These are phyloP conservation scores for Antheraea mylitta DNA, from an alignment of 1,140 invertebrate species.

Conservation along the genomic window DNA sequence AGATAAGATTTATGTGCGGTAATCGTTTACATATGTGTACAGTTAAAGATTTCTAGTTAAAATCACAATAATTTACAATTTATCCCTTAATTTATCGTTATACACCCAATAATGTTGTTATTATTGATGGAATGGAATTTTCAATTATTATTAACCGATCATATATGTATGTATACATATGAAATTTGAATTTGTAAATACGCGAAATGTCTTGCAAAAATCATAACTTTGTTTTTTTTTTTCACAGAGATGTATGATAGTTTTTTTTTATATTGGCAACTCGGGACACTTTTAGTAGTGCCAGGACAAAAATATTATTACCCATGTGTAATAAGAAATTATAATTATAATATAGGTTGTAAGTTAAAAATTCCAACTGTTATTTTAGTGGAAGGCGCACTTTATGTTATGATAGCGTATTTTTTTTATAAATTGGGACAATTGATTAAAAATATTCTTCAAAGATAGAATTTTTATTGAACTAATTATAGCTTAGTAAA, in stretches of 20 bases:
- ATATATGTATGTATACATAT: background rate
- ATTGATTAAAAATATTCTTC: conserved; percentile 52
- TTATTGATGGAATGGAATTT: background rate
- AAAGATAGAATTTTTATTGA: conserved; percentile 66
- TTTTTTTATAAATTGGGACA: conserved; percentile 42
- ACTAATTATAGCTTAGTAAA: conserved; percentile 55
- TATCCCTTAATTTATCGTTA: conserved; percentile 30
- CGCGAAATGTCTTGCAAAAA: conserved; percentile 38
- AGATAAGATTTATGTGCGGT: conserved; percentile 50
- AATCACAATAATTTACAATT: conserved; percentile 11
- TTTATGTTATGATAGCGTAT: conserved; percentile 45
- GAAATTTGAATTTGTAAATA: conserved; percentile 36
- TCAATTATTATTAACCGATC: background rate
- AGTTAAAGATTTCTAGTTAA: conserved; percentile 31
- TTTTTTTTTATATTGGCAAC: conserved; percentile 33
- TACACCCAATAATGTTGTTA: conserved; percentile 13
- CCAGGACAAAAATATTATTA: conserved; percentile 37
- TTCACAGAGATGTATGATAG: too few relatives aligned
- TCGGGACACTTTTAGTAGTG: conserved; percentile 33
- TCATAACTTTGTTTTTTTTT: conserved; percentile 12
- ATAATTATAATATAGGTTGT: conserved; percentile 24
- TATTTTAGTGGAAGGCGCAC: conserved; percentile 29
- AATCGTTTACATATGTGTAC: conserved; percentile 45
- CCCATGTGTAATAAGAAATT: conserved; percentile 43
- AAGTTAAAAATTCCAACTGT: conserved; percentile 34